Conservation (phyloP, 1,140 invertebrate genomes). For the Drosophila punjabiensis region DNA sequence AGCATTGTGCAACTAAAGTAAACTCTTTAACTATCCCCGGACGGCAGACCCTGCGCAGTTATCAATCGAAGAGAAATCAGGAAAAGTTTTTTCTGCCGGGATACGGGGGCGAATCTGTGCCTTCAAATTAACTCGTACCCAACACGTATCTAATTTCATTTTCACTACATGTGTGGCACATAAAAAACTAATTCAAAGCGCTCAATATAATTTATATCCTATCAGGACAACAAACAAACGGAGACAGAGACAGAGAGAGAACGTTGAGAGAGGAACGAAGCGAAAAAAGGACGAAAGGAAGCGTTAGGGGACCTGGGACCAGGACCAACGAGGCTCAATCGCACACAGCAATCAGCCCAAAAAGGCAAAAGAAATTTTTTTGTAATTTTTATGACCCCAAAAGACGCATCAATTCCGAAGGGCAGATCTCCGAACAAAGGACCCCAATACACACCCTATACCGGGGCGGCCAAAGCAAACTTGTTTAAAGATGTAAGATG, state of each 20-base stretch:
- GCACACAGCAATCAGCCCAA: slow-evolving; percentile 72
- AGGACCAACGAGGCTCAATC: slow-evolving; percentile 51
- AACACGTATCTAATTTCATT: slow-evolving; percentile 81
- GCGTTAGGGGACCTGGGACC: slow-evolving; percentile 46
- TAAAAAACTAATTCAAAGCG: slow-evolving; percentile 82
- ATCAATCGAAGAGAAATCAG: slow-evolving; percentile 52
- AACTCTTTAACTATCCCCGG: slow-evolving; percentile 59
- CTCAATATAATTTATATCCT: slow-evolving; percentile 83
- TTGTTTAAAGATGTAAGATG: slow-evolving; percentile 82
- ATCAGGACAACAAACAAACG: slow-evolving; percentile 62
- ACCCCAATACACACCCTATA: slow-evolving; percentile 45
- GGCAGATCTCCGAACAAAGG: slow-evolving; percentile 54
- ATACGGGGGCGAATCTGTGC: slow-evolving; percentile 51
- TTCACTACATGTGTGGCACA: slow-evolving; percentile 69
- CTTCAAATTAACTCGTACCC: slow-evolving; percentile 65
- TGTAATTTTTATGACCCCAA: slow-evolving; percentile 84
- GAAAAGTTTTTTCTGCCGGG: slow-evolving; percentile 19
- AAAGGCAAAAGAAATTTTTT: slow-evolving; percentile 73
- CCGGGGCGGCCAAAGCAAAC: slow-evolving; percentile 53
- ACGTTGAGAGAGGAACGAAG: too few relatives aligned
- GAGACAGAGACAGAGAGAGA: slow-evolving; percentile 6
- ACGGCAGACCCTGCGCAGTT: slow-evolving; percentile 9
- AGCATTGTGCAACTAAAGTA: slow-evolving; percentile 64
- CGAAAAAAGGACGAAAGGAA: slow-evolving; percentile 32
- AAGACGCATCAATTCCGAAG: slow-evolving; percentile 79